Evolutionary conservation across 2,797 vertebrate genomes (phyloP), one percentile per base, ranked within the genome.

Genomic region (Falco concolor): DNA sequence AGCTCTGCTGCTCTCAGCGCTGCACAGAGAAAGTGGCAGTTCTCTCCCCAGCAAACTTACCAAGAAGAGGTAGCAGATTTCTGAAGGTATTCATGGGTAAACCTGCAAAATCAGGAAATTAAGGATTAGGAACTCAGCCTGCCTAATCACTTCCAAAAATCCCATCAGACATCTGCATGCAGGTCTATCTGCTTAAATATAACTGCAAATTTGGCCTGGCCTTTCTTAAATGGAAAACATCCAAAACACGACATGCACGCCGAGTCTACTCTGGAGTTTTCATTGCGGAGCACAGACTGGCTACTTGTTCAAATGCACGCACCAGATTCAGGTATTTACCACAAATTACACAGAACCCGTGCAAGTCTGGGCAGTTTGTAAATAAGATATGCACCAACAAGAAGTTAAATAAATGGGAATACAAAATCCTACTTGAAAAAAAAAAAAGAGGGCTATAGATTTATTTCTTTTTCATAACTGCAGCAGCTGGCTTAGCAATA

Each of bases 291-390:
- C 27, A 34, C 19, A 78, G n/a, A 6, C 86, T n/a, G 9, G 19
- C 16, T 53, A 18, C 34, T 50, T 28, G 8, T 16, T 74, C 49
- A 78, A 75, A 72, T 22, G 19, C 76, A 42, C 0, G 0, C 10
- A 38, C 5, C 1, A 2, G 49, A 45, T 14, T 65, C 67, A 20
- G 0, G 0, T 14, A 16, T 0, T 3, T 22, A 49, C 30, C 20
- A 32, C 2, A 6, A 52, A 23, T 59, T 86, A 44, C 8, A 25
- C 8, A 49, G 30, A 76, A 57, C 38, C 25, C 52, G 3, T 10
- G 28, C 40, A 82, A 70, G 38, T 30, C 60, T 34, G 17, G 16
- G 45, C 25, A 57, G 19, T 13, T 52, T n/a, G 28, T 61, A 81
- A 38, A 38, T 30, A 72, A 74, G 23, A 18, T 36, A 52, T 5